Evolutionary conservation across 2,888 invertebrate genomes (phyloP), one percentile per base, ranked within the genome.

Genomic region (Andrena camellia): DNA sequence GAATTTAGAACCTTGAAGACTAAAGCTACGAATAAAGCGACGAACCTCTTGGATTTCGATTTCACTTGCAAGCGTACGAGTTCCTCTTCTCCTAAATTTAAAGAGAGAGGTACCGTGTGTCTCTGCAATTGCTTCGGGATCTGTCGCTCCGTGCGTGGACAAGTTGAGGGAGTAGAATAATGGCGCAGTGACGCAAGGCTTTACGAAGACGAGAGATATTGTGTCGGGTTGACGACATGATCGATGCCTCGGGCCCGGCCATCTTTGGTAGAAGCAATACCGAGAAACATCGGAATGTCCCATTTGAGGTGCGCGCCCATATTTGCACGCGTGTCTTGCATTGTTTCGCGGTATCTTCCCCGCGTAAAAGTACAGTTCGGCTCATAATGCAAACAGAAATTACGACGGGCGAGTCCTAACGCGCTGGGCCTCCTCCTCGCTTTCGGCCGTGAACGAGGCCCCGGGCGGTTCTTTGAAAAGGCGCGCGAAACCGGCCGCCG

Each of bases 241-340:
- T 88, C 88, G 74, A 66, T 76, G 71, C 71, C 71, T 68, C 78
- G 73, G 70, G 77, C 75, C 78, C 73, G 73, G 79, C 90, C 90
- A 90, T 89, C 88, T 90, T 90, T 89, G 90, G 90, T 90, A 86
- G 90, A 86, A 90, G 90, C 88, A 90, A 92, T 92, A 92, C 92
- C 92, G 88, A 93, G 93, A 93, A 93, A 90, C 92, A 92, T 91
- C 89, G 93, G 93, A 93, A 93, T 93, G 93, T 93, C 91, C 93
- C 93, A 93, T 93, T 93, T 92, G 93, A 92, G 91, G 92, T 92
- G 90, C 92, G 92, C 93, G 92, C 93, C 93, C 93, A 93, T 93
- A 93, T 93, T 93, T 92, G 92, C 92, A 90, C 91, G 90, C 89
- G 88, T 86, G 90, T 91, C 91, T 92, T 91, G 92, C 93, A 93